These are phyloP conservation scores for Lottia scabra DNA, from an alignment of 2,888 invertebrate species.

Conservation along the genomic window DNA sequence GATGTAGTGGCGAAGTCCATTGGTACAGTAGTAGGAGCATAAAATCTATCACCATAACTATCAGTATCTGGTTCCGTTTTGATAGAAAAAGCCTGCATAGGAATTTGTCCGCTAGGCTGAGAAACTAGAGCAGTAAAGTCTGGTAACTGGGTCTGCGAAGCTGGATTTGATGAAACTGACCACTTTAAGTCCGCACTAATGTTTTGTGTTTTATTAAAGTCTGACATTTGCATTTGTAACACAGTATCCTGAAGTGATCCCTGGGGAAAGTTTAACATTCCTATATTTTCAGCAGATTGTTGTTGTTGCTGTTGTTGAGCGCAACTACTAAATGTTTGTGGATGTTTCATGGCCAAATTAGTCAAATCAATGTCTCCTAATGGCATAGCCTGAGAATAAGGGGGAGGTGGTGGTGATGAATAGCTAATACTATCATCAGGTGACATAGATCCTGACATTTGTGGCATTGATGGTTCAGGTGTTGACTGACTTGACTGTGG, in stretches of 20 bases:
- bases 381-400: constrained; percentile 46
- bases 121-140: constrained; percentile 53
- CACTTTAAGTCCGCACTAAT: constrained; percentile 31
- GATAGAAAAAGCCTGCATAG: constrained; percentile 37
- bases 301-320: constrained; percentile 48
- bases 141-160: constrained; percentile 47
- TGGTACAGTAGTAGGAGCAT: constrained; percentile 40
- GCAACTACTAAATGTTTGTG: constrained; percentile 76
- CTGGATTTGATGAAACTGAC: constrained; percentile 24
- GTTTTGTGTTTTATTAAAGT: constrained; percentile 25
- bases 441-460: constrained; percentile 33
- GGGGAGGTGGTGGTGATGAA: constrained; percentile 44
- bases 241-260: constrained; percentile 25
- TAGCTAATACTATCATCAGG: constrained; percentile 35
- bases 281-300: not conserved
- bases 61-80: constrained; percentile 57
- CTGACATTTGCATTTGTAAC: constrained; percentile 32
- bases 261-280: constrained; percentile 26
- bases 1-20: constrained; percentile 43
- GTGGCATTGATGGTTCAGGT: constrained; percentile 50
- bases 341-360: constrained; percentile 75
- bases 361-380: constrained; percentile 45
- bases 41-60: constrained; percentile 28
- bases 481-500: constrained; percentile 51
- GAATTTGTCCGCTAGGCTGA: constrained; percentile 17